Evolutionary conservation across 2,888 invertebrate species (phyloP).

Genomic region (Philaethria dido): DNA sequence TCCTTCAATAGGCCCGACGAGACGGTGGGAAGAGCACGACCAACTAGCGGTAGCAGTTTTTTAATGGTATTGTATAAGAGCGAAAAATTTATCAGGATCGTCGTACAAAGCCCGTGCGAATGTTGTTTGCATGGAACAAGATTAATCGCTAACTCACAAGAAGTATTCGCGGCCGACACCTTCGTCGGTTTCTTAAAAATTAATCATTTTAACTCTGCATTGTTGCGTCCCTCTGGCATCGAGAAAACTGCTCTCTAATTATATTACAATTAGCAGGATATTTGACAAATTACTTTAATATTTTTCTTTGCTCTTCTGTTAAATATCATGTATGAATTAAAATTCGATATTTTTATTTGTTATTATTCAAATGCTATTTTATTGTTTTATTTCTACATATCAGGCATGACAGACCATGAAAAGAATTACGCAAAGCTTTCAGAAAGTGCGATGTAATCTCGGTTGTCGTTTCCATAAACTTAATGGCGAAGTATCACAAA

Average conservation of each 20-base stretch:
- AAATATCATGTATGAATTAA: neutral
- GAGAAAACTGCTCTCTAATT: conserved; percentile 77
- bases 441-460: conserved; percentile 82
- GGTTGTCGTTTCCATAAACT: conserved; percentile 81
- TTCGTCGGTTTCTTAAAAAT: conserved; percentile 72
- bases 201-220: conserved; percentile 82
- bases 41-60: conserved; percentile 81
- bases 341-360: neutral
- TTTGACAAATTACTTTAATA: conserved; percentile 76
- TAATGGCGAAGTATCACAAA: conserved; percentile 82
- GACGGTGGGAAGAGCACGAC: conserved; percentile 67
- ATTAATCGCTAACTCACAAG: conserved; percentile 74
- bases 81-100: conserved; percentile 78
- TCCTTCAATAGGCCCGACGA: conserved; percentile 76
- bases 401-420: conserved; percentile 61
- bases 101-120: conserved; percentile 67
- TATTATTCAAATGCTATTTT: conserved; percentile 22
- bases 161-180: conserved; percentile 65
- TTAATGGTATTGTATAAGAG: conserved; percentile 80
- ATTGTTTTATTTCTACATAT: conserved; percentile 34
- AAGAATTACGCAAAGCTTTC: conserved; percentile 80
- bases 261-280: conserved; percentile 77
- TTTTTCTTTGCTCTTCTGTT: conserved; percentile 65
- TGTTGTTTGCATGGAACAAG: conserved; percentile 73
- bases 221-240: conserved; percentile 73